Percentiles rank a stretch among this genome's conserved stretches.
Evolutionary conservation across 2,113 vertebrate species (phyloP).

Genomic region (Orycteropus afer): DNA sequence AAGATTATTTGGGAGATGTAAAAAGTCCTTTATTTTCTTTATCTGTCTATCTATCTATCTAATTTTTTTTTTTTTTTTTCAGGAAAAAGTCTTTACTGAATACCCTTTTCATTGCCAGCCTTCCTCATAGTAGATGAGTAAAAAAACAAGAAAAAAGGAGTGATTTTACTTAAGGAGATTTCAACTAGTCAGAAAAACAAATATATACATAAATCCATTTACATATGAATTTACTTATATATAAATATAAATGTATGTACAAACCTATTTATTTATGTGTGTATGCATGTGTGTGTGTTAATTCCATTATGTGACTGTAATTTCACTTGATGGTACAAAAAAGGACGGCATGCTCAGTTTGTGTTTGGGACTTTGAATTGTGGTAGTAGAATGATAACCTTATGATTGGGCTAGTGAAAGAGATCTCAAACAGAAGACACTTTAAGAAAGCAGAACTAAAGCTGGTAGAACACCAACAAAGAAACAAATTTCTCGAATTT

Average conservation of each 20-base stretch:
- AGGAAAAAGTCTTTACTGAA: not conserved
- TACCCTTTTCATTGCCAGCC: not conserved
- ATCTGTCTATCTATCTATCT: not conserved
- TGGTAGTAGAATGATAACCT: not conserved
- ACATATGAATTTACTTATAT: no score
- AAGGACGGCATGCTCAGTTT: rapidly evolving
- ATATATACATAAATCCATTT: not conserved
- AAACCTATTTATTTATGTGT: no score
- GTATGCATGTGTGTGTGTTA: no score
- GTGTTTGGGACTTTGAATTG: not conserved
- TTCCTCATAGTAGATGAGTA: not conserved
- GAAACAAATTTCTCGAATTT: not conserved
- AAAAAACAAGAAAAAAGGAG: not conserved
- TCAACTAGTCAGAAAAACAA: not conserved
- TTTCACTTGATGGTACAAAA: not conserved
- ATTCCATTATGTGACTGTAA: no score
- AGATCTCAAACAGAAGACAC: not conserved
- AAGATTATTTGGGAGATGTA: not conserved
- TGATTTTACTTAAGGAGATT: not conserved
- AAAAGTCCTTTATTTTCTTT: not conserved
- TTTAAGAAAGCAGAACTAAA: not conserved
- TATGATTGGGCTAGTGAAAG: not conserved
- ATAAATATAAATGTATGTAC: no score
- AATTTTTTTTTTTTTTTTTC: no score
- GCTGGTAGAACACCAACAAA: not conserved